These are phyloP conservation scores for Rhadina sibilatrix DNA, from an alignment of 2,113 vertebrate genomes.

Conservation along the genomic window DNA sequence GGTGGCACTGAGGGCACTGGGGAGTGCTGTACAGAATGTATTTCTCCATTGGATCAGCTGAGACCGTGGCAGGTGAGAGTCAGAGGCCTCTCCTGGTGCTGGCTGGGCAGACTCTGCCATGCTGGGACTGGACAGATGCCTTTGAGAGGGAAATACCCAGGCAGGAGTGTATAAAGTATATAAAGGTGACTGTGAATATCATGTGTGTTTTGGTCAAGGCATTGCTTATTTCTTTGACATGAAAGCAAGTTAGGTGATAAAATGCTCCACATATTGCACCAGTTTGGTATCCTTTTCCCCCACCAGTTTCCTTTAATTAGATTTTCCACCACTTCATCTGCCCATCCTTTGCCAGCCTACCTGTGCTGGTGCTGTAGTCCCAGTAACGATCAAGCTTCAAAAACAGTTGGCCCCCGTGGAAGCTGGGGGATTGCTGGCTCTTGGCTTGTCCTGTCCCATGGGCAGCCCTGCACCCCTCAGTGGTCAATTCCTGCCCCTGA, in stretches of 20 bases:
- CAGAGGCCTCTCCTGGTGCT: not conserved
- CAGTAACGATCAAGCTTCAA: not conserved
- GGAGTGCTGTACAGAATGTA: not conserved
- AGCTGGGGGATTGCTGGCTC: not conserved
- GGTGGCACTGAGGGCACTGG: not conserved
- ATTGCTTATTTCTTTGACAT: not conserved
- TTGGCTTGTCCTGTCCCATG: not conserved
- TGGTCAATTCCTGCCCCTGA: not conserved
- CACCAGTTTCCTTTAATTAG: not conserved
- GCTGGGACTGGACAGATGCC: not conserved
- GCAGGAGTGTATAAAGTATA: not conserved
- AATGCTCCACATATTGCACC: not conserved
- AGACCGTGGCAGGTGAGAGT: not conserved
- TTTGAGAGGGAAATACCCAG: not conserved
- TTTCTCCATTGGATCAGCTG: not conserved
- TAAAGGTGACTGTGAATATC: not conserved
- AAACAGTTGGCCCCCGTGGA: not conserved
- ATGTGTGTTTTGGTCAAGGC: not conserved
- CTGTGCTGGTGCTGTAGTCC: not conserved
- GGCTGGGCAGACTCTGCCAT: accelerated
- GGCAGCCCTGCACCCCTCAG: not conserved
- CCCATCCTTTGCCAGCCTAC: not conserved
- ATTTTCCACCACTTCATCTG: not conserved
- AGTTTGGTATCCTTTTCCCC: not conserved
- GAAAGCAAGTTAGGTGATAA: not conserved